A percentile compares a stretch with the other conserved stretches of the same genome.
phyloP scores from a whole-genome alignment of 2,888 invertebrate species.

The Conistra vaccinii region DNA sequence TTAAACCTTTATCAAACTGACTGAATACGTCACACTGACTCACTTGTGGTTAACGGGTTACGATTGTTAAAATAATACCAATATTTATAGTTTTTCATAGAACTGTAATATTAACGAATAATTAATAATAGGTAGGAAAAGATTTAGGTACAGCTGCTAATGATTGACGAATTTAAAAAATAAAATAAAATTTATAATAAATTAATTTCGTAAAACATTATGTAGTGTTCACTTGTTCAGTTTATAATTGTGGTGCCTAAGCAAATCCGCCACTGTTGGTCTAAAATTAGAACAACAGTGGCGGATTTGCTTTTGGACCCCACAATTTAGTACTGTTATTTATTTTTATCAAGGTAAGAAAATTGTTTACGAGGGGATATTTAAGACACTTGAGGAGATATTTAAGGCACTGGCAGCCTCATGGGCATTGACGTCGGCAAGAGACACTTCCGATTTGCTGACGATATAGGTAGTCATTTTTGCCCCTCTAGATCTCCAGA shows the following conservation, averaged over 20 bases:
- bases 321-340: not conserved
- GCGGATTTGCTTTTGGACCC: too few relatives aligned
- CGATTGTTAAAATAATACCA: conserved; percentile 2
- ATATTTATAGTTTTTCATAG: not conserved
- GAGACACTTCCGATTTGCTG: not conserved
- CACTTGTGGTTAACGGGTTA: conserved; percentile 30
- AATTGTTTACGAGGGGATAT: too few relatives aligned
- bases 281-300: too few relatives aligned
- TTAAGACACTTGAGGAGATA: too few relatives aligned
- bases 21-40: conserved; percentile 29
- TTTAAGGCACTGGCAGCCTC: not conserved
- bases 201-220: too few relatives aligned
- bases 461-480: not conserved
- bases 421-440: not conserved
- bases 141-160: not conserved
- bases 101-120: conserved; percentile 14
- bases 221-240: too few relatives aligned
- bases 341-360: not conserved
- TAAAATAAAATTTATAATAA: too few relatives aligned
- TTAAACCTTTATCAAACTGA: conserved; percentile 1
- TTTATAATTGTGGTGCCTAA: too few relatives aligned
- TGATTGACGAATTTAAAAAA: too few relatives aligned
- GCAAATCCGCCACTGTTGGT: too few relatives aligned
- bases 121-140: not conserved
- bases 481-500: not conserved